These are phyloP conservation scores for Limenitis camilla DNA, from an alignment of 2,888 invertebrate species.

Conservation along the genomic window DNA sequence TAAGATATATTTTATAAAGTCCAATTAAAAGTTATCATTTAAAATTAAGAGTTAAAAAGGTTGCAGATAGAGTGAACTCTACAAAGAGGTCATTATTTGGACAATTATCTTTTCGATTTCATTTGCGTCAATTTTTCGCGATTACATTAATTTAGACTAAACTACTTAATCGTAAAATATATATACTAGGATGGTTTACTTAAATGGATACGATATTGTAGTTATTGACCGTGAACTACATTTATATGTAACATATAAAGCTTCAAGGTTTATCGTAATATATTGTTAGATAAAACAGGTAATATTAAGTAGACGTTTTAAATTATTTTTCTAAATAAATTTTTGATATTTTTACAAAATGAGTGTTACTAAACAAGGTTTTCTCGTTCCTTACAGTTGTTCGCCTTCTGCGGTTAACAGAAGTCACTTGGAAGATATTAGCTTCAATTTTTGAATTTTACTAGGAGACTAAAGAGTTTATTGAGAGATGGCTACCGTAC, in stretches of 20 bases:
- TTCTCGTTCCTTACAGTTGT: constrained; percentile 12
- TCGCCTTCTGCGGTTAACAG: constrained; percentile 5
- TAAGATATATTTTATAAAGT: too few species aligned
- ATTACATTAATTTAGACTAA: not conserved
- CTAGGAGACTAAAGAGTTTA: constrained; percentile 1
- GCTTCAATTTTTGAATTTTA: not conserved
- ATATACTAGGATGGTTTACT: too few species aligned
- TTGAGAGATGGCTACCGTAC: constrained; percentile 55
- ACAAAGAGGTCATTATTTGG: constrained; percentile 10
- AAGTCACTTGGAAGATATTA: not conserved
- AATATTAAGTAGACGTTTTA: too few species aligned
- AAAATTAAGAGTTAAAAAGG: too few species aligned
- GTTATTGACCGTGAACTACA: constrained; percentile 26
- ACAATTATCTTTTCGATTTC: constrained; percentile 35
- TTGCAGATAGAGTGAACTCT: not conserved
- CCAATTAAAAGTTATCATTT: not conserved
- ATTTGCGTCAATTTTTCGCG: constrained; percentile 44
- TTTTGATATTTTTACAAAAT: too few species aligned
- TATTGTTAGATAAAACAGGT: not conserved
- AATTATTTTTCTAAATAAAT: too few species aligned
- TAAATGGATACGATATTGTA: too few species aligned
- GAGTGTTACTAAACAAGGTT: constrained; percentile 22
- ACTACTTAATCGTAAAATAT: not conserved
- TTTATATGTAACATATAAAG: too few species aligned
- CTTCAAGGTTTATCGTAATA: constrained; percentile 18